Conservation (phyloP, 2,797 vertebrate species). For the Chaetodon trifasciatus region DNA sequence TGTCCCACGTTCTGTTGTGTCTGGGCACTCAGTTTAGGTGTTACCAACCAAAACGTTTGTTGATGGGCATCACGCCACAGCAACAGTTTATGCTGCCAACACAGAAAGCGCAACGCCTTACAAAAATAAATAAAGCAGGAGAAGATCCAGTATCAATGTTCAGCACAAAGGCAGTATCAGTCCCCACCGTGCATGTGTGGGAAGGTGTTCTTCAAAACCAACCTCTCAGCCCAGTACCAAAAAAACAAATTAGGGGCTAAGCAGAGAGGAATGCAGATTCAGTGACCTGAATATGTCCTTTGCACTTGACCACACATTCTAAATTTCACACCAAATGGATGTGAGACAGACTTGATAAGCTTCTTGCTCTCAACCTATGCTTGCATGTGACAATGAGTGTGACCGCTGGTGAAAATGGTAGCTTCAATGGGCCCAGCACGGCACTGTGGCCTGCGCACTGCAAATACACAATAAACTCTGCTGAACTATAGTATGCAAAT, state of each 20-base stretch:
- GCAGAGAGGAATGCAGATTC: background rate
- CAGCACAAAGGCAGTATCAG: background rate
- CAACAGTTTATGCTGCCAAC: background rate
- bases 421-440: background rate
- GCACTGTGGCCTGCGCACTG: background rate
- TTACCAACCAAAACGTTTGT: constrained; percentile 14
- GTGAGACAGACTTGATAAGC: background rate
- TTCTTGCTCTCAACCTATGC: background rate
- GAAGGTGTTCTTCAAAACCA: background rate
- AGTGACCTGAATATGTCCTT: background rate
- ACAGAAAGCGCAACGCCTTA: background rate
- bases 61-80: background rate
- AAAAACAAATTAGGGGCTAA: background rate
- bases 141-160: background rate
- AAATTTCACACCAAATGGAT: background rate
- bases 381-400: background rate
- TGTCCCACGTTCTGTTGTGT: background rate
- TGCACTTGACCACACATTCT: background rate
- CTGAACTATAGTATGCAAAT: background rate
- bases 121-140: background rate
- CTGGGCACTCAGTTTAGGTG: background rate
- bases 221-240: background rate
- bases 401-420: background rate
- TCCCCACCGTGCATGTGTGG: background rate
- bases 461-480: background rate